A percentile compares a stretch with the other conserved stretches of the same genome.
These are phyloP conservation scores for Spea hammondii DNA, from an alignment of 2,797 vertebrate species.

Conservation along the genomic window DNA sequence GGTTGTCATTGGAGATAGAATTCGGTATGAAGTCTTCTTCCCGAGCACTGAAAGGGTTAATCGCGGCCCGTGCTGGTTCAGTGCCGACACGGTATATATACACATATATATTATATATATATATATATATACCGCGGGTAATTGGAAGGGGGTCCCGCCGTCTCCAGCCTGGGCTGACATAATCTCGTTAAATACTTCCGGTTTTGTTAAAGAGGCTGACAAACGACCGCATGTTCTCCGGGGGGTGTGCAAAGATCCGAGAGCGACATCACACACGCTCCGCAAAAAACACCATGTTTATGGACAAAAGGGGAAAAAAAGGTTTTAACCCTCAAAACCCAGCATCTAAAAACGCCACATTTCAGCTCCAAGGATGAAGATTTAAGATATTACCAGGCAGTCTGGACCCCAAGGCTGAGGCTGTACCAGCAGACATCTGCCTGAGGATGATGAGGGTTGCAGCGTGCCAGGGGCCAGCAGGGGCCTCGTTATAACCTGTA, in stretches of 20 bases:
- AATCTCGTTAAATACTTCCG: slow-evolving; percentile 47
- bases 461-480: not conserved
- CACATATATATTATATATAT: too few species aligned
- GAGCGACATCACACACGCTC: not conserved
- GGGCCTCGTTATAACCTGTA: slow-evolving; percentile 69
- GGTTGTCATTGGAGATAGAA: too few species aligned
- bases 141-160: not conserved
- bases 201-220: slow-evolving; percentile 33
- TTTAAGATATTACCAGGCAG: too few species aligned
- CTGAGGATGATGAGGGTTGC: not conserved
- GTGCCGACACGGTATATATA: too few species aligned
- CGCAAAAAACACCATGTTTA: too few species aligned
- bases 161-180: not conserved
- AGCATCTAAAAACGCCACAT: too few species aligned
- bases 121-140: not conserved
- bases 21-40: too few species aligned
- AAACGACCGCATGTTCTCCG: slow-evolving; percentile 36
- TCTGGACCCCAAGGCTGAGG: too few species aligned
- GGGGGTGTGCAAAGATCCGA: not conserved
- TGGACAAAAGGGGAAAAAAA: too few species aligned
- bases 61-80: not conserved
- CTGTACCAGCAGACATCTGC: not conserved
- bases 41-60: not conserved
- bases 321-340: too few species aligned
- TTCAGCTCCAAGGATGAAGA: too few species aligned